phyloP scores from a whole-genome alignment of 2,797 vertebrate species.

The Sphenodon punctatus region DNA sequence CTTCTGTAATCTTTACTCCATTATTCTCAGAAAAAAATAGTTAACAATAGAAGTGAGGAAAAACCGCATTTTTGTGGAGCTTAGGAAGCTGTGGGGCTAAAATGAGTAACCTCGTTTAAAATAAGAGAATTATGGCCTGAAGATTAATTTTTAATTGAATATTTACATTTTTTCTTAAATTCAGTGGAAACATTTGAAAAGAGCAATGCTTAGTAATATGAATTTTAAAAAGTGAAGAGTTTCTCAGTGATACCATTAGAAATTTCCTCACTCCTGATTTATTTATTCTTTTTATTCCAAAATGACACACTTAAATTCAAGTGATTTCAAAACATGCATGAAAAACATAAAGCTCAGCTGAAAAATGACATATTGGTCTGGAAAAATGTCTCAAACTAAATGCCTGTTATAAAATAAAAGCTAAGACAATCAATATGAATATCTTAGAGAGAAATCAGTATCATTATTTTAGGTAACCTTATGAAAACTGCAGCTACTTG shows the following conservation, averaged over 20 bases:
- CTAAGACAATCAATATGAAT: constrained; percentile 3
- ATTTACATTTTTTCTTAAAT: neutral
- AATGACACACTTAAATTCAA: neutral
- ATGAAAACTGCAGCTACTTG: constrained; percentile 13
- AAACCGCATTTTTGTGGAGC: neutral
- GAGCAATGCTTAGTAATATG: neutral
- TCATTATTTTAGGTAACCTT: constrained; percentile 28
- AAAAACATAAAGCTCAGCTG: constrained; percentile 16
- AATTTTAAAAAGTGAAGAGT: neutral
- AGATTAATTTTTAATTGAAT: too few species aligned
- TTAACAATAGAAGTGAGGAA: neutral
- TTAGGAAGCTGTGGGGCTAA: neutral
- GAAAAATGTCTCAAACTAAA: neutral
- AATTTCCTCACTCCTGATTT: neutral
- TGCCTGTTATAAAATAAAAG: neutral
- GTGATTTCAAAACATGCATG: neutral
- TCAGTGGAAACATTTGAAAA: neutral
- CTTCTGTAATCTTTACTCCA: neutral
- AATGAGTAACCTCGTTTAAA: constrained; percentile 5
- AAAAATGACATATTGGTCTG: neutral
- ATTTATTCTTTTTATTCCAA: neutral
- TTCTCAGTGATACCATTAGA: neutral
- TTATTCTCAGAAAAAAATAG: neutral
- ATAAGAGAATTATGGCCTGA: neutral
- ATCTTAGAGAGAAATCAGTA: neutral